These are phyloP conservation scores for Callopanchax toddi DNA, from an alignment of 2,113 vertebrate genomes.

Conservation along the genomic window DNA sequence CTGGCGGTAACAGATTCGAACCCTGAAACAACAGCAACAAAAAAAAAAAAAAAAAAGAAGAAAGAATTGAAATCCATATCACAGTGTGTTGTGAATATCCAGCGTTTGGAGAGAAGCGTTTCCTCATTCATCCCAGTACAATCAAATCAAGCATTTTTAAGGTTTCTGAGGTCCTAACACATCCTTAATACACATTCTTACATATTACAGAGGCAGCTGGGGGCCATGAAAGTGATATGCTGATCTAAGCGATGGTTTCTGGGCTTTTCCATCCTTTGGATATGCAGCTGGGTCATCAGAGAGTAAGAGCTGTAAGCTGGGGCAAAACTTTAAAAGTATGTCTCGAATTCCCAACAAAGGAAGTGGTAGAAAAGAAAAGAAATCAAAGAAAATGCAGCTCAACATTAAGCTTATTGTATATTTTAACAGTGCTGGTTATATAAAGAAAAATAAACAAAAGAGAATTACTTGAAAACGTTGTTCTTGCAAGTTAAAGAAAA, in stretches of 20 bases:
- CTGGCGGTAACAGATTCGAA: slow-evolving; percentile 46
- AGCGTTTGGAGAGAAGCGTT: slow-evolving; percentile 49
- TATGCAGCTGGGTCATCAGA: slow-evolving; percentile 53
- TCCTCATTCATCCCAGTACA: slow-evolving; percentile 57
- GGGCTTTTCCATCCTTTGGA: slow-evolving; percentile 53
- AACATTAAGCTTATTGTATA: slow-evolving; percentile 60
- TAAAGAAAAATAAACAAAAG: slow-evolving; percentile 46
- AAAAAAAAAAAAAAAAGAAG: too few species aligned
- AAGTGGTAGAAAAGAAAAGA: slow-evolving; percentile 29
- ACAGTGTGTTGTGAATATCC: slow-evolving; percentile 68
- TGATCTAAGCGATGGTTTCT: slow-evolving; percentile 47
- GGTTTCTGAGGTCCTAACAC: slow-evolving; percentile 45
- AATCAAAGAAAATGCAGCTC: slow-evolving; percentile 43
- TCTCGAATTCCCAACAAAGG: slow-evolving; percentile 25
- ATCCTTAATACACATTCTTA: slow-evolving; percentile 57
- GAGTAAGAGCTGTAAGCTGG: slow-evolving; percentile 18
- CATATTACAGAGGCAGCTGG: slow-evolving; percentile 43
- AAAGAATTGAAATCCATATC: slow-evolving; percentile 61
- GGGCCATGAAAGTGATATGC: slow-evolving; percentile 52
- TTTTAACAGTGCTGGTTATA: slow-evolving; percentile 64
- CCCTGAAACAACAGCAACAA: slow-evolving; percentile 54
- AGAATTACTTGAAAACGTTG: slow-evolving; percentile 16
- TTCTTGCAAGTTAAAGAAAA: slow-evolving; percentile 65
- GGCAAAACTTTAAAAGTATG: slow-evolving; percentile 24
- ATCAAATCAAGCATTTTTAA: slow-evolving; percentile 53